phyloP scores from a whole-genome alignment of 2,888 invertebrate genomes.

The Nephrotoma flavescens region DNA sequence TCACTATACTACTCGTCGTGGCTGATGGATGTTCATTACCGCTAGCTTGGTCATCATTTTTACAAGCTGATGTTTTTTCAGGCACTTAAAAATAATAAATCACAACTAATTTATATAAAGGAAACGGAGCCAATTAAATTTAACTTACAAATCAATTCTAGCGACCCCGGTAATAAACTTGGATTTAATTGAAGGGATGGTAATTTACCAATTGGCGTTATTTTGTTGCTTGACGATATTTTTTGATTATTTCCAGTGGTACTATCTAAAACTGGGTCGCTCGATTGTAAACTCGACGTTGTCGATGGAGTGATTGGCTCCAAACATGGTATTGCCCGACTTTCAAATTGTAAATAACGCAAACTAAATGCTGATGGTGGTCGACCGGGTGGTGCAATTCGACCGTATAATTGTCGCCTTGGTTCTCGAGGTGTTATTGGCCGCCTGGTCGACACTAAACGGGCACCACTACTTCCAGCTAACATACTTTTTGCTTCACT shows the following conservation, averaged over 20 bases:
- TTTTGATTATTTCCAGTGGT: not conserved
- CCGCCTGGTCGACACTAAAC: slow-evolving; percentile 56
- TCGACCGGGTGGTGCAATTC: slow-evolving; percentile 36
- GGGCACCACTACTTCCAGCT: slow-evolving; percentile 24
- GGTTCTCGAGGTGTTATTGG: slow-evolving; percentile 75
- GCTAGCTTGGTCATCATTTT: not conserved
- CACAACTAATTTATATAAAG: not conserved
- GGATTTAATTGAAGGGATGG: slow-evolving; percentile 14
- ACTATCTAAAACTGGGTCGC: slow-evolving; percentile 12
- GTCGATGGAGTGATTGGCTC: slow-evolving; percentile 20
- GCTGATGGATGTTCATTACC: not conserved
- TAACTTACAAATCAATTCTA: slow-evolving; percentile 14
- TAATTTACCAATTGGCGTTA: slow-evolving; percentile 10
- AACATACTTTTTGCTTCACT: slow-evolving; percentile 58
- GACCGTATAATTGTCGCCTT: slow-evolving; percentile 60
- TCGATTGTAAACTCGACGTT: slow-evolving; percentile 11
- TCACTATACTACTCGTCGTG: not conserved
- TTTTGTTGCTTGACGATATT: not conserved
- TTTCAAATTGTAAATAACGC: slow-evolving; percentile 44
- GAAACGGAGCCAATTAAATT: not conserved
- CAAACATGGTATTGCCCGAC: slow-evolving; percentile 28
- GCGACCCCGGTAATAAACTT: slow-evolving; percentile 11
- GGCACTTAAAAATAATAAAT: not conserved
- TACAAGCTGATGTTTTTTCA: not conserved
- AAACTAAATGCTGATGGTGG: slow-evolving; percentile 66